Conservation (phyloP, 1,140 invertebrate genomes). For the silkworm (Bombyx mori) region DNA sequence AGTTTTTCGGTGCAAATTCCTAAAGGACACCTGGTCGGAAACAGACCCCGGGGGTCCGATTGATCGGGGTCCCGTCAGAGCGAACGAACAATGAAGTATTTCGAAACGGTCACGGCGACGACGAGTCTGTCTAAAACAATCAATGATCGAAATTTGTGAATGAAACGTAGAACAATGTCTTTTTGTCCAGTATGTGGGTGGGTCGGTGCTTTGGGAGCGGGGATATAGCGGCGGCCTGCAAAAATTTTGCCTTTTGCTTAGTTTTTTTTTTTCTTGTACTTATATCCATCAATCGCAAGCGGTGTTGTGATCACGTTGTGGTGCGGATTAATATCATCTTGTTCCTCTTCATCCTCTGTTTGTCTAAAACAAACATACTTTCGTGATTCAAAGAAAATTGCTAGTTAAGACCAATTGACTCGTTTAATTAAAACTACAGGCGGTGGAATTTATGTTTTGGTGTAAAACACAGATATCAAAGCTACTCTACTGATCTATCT, state of each 20-base stretch:
- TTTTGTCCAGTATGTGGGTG: constrained; percentile 27
- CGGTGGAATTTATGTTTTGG: no score
- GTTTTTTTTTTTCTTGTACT: no score
- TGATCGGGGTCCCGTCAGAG: constrained; percentile 55
- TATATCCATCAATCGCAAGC: no score
- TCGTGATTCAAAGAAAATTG: no score
- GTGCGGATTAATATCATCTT: no score
- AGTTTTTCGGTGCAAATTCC: constrained; percentile 64
- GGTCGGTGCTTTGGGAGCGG: constrained; percentile 31
- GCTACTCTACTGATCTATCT: no score
- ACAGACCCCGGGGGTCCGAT: constrained; percentile 65
- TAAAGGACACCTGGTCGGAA: constrained; percentile 69
- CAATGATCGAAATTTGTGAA: constrained; percentile 63
- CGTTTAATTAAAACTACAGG: no score
- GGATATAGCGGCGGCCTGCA: constrained; percentile 28
- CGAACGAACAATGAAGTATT: constrained; percentile 22
- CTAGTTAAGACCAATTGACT: no score
- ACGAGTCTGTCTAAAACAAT: constrained; percentile 68
- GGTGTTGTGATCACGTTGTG: no score
- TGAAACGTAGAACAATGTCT: constrained; percentile 55
- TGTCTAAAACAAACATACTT: no score
- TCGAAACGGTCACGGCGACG: constrained; percentile 55
- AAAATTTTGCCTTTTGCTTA: neutral
- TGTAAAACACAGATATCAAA: no score
- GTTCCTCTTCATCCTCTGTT: no score